Conservation (phyloP, 2,888 invertebrate species). For the Hanleya hanleyi region DNA sequence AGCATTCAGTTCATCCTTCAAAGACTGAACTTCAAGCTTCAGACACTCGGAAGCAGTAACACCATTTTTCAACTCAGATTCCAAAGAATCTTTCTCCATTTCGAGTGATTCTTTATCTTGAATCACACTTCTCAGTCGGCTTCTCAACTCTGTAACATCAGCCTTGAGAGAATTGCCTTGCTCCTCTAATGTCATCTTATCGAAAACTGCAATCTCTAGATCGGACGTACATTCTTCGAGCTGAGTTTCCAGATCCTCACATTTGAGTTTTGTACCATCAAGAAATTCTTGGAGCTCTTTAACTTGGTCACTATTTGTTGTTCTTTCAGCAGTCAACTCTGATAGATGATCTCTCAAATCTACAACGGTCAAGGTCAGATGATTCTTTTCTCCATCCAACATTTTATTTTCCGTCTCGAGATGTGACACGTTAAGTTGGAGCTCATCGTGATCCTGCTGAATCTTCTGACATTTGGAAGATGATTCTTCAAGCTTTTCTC, state of each 20-base stretch:
- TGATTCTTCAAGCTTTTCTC: neutral
- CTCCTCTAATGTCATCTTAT: constrained; percentile 6
- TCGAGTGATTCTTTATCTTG: neutral
- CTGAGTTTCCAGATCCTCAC: constrained; percentile 19
- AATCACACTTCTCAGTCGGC: neutral
- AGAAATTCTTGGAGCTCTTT: constrained; percentile 4
- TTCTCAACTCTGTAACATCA: neutral
- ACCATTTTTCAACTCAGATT: neutral
- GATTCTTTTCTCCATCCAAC: constrained; percentile 19
- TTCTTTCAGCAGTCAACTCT: constrained; percentile 10
- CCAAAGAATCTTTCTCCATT: neutral
- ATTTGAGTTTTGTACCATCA: constrained; percentile 13
- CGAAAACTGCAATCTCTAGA: neutral
- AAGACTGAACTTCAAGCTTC: neutral
- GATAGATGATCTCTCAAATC: neutral
- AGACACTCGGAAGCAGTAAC: neutral
- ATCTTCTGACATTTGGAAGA: neutral
- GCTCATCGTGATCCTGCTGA: constrained; percentile 27
- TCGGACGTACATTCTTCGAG: neutral
- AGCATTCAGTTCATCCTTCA: neutral
- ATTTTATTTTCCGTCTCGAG: neutral
- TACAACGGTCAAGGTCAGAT: neutral
- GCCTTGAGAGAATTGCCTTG: constrained; percentile 13
- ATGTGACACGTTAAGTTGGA: constrained; percentile 16
- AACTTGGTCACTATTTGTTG: constrained; percentile 18